Evolutionary conservation across 2,113 vertebrate species (phyloP), one percentile per base, ranked within the genome.

Genomic region (Pao palembangensis): DNA sequence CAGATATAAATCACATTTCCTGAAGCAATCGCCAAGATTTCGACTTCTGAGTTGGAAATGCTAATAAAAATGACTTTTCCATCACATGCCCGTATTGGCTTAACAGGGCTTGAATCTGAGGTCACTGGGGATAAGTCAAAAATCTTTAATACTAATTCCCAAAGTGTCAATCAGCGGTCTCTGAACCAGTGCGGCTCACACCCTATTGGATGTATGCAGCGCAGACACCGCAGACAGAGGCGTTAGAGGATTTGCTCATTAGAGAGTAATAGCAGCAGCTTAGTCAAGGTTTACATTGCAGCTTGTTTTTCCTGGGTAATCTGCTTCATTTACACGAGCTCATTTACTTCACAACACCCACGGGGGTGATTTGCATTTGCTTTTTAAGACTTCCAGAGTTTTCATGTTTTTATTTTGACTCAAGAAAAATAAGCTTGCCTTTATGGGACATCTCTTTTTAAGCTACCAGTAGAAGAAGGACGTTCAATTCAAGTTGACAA

Each of bases 121-220:
- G 81, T 83, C 79, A 70, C 47, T 8, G 23, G 64, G 70, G 73
- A 66, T 78, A 69, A 84, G 67, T 53, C 59, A 58, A 67, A 84
- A 84, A 89, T 87, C 80, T 65, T 87, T 84, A 82, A 65, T 69
- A 53, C 79, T 82, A 79, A 79, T 78, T 81, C 76, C 67, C 38
- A 60, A 73, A 64, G n/a, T 54, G 79, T 87, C 86, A 80, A 68
- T 83, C 84, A 72, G 46, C 53, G 43, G 25, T 53, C 60, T 49
- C 28, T 72, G 53, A 71, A 75, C 18, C 68, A 69, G 63, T 60
- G 46, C n/a, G 3, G 16, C 50, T 63, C 17, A n/a, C 8, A 61
- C 21, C 51, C 69, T 58, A 72, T 75, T 64, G 17, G 13, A 63
- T 12, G 16, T 51, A 42, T 59, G 42, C 63, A 38, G 56, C 18